Conservation (phyloP, 2,797 vertebrate species). For the Falco concolor region DNA sequence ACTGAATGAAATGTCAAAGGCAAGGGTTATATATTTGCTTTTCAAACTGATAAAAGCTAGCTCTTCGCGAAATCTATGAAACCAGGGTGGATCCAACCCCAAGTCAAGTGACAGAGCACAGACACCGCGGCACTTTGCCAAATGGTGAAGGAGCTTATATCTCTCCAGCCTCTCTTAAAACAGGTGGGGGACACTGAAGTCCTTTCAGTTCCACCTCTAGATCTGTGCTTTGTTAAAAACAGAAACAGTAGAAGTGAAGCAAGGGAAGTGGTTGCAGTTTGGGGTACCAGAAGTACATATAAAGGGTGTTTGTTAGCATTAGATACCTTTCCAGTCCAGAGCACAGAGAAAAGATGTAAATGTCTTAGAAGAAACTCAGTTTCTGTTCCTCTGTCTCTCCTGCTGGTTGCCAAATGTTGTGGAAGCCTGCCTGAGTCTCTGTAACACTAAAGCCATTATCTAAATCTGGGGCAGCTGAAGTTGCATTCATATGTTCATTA, state of each 20-base stretch:
- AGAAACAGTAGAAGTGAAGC: background rate
- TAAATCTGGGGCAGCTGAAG: slow-evolving; percentile 6
- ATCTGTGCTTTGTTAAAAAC: background rate
- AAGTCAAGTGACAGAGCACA: background rate
- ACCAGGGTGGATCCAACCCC: background rate
- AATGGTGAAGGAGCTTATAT: background rate
- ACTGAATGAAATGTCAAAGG: background rate
- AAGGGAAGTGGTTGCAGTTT: background rate
- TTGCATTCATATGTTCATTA: background rate
- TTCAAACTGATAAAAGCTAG: background rate
- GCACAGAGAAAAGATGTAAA: background rate
- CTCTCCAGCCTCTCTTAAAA: background rate
- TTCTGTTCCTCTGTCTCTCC: background rate
- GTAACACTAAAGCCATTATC: background rate
- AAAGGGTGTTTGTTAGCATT: background rate
- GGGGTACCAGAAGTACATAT: background rate
- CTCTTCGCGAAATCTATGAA: background rate
- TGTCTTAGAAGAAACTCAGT: background rate
- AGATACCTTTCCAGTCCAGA: background rate
- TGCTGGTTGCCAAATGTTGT: background rate
- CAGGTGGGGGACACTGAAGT: background rate
- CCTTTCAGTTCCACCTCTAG: background rate
- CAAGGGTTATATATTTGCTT: background rate
- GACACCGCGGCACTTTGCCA: background rate
- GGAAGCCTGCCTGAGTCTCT: background rate